Conservation (phyloP, 92 coral and sea anemone genomes). For the Isaurus tuberculatus region DNA sequence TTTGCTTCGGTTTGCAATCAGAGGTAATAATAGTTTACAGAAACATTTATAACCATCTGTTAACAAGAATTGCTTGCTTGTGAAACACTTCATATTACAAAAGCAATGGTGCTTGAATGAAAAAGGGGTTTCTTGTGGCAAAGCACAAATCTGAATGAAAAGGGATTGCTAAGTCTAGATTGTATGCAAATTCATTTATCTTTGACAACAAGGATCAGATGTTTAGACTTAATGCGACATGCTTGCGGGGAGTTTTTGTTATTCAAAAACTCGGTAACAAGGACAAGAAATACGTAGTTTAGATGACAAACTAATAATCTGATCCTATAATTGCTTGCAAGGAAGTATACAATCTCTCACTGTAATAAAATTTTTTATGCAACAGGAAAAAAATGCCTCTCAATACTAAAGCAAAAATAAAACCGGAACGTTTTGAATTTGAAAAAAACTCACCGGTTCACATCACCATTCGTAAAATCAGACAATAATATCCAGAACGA, state of each 20-base stretch:
- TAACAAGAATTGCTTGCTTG: neutral
- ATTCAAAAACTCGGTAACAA: constrained; percentile 33
- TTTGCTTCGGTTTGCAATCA: neutral
- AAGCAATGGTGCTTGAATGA: neutral
- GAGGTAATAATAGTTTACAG: neutral
- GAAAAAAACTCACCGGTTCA: neutral
- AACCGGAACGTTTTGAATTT: constrained; percentile 7
- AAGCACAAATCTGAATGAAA: neutral
- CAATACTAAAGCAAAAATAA: neutral
- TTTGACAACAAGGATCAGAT: constrained; percentile 10
- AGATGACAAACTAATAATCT: constrained; percentile 28
- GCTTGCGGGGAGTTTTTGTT: constrained; percentile 33
- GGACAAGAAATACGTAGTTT: neutral
- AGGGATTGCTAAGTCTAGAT: constrained; percentile 48
- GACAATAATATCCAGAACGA: constrained; percentile 12
- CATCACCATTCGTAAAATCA: neutral
- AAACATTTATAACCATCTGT: constrained; percentile 7
- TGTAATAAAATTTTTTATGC: neutral
- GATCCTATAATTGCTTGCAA: constrained; percentile 41
- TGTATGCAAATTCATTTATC: constrained; percentile 39
- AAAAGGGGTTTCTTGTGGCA: neutral
- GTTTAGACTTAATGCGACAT: constrained; percentile 2
- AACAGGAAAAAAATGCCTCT: neutral
- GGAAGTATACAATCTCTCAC: constrained; percentile 21
- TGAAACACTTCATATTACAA: neutral